These are phyloP conservation scores for Tribolium freemani DNA, from an alignment of 2,888 invertebrate species.

Conservation along the genomic window DNA sequence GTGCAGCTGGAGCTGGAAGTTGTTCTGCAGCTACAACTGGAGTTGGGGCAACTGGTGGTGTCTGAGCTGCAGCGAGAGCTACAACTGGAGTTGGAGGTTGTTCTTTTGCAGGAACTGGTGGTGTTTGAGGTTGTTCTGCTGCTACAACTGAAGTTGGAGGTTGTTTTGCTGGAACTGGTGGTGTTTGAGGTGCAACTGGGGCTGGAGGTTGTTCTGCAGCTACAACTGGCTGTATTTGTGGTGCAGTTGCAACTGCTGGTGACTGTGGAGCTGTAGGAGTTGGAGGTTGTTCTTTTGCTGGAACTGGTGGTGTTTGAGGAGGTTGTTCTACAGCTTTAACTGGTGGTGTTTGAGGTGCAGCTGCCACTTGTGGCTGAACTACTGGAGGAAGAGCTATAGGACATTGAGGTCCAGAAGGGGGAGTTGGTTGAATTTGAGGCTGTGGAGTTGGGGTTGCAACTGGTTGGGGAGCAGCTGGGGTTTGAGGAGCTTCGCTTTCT, in stretches of 20 bases:
- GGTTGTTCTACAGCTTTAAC: no score
- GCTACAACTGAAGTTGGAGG: background rate
- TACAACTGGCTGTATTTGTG: background rate
- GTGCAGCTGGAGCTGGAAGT: constrained; percentile 2
- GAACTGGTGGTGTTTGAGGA: background rate
- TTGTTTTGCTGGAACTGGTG: background rate
- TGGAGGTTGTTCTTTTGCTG: constrained; percentile 28
- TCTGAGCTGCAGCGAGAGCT: background rate
- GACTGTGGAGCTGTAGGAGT: background rate
- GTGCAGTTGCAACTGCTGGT: background rate
- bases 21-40: background rate
- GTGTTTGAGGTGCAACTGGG: background rate
- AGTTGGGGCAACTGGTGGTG: background rate
- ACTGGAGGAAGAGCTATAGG: no score
- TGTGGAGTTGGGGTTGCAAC: constrained; percentile 45
- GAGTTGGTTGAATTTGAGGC: background rate
- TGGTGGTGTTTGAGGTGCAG: background rate
- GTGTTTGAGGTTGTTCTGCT: background rate
- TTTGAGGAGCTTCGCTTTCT: constrained; percentile 42
- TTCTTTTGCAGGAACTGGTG: constrained; percentile 30
- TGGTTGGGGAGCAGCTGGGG: constrained; percentile 33
- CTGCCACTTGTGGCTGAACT: no score
- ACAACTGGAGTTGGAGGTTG: constrained; percentile 17
- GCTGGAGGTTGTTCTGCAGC: background rate
- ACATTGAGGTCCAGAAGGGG: no score